These are phyloP conservation scores for Notamacropus eugenii DNA, from an alignment of 2,797 vertebrate species.

Conservation along the genomic window DNA sequence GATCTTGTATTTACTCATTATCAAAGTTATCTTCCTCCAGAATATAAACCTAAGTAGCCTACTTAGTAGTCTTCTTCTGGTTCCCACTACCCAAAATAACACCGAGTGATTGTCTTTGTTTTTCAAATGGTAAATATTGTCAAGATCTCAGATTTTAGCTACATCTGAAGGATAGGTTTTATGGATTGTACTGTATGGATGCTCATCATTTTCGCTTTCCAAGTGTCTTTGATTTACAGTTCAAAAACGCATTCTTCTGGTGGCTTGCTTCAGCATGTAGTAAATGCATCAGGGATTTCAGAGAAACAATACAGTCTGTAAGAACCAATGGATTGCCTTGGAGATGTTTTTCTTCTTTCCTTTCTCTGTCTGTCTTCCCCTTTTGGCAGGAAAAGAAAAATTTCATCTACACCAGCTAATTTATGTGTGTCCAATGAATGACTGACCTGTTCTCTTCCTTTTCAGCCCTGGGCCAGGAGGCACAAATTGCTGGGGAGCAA, in stretches of 20 bases:
- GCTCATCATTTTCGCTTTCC: not conserved
- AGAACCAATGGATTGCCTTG: not conserved
- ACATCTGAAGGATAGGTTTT: not conserved
- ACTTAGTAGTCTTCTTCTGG: constrained; percentile 41
- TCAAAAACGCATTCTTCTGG: constrained; percentile 5
- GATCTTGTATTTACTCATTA: not conserved
- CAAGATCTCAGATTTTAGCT: constrained; percentile 36
- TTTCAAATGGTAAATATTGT: constrained; percentile 21
- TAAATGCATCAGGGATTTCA: not conserved
- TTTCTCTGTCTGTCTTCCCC: accelerated
- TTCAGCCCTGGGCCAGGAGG: constrained; percentile 93
- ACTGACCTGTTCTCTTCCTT: not conserved
- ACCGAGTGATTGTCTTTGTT: not conserved
- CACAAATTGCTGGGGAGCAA: constrained; percentile 90
- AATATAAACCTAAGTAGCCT: not conserved
- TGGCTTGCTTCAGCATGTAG: not conserved
- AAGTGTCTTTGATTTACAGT: constrained; percentile 41
- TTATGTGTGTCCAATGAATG: not conserved
- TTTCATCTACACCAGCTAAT: not conserved
- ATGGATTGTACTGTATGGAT: constrained; percentile 2
- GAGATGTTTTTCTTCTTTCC: not conserved
- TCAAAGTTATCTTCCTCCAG: not conserved
- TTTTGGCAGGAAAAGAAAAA: not conserved
- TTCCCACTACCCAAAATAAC: not conserved
- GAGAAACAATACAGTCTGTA: not conserved